Percentiles rank a stretch among this genome's conserved stretches.
These are phyloP conservation scores for Pristionchus mayeri DNA, from an alignment of 2,888 invertebrate genomes.

Conservation along the genomic window DNA sequence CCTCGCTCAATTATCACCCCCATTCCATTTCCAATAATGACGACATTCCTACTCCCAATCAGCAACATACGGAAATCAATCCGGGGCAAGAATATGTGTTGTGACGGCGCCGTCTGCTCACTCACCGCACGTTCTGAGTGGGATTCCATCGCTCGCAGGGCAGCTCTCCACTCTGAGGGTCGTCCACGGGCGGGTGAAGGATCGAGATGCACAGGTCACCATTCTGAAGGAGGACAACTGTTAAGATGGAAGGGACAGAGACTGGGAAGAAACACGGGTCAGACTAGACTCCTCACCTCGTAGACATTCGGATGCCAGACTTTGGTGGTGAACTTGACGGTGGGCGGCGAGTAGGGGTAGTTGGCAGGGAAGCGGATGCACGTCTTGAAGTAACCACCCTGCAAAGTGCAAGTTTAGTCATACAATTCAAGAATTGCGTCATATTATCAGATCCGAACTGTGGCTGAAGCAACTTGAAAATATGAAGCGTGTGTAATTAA, in stretches of 20 bases:
- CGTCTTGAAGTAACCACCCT: slow-evolving; percentile 99
- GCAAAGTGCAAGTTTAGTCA: not conserved
- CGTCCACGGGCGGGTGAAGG: slow-evolving; percentile 97
- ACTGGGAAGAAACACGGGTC: no score
- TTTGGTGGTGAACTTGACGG: slow-evolving; percentile 96
- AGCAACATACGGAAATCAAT: not conserved
- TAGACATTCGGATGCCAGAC: slow-evolving; percentile 99
- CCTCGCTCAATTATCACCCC: not conserved
- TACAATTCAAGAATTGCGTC: no score
- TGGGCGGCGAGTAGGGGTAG: slow-evolving; percentile 98
- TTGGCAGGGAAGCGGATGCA: slow-evolving; percentile 98
- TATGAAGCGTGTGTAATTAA: no score
- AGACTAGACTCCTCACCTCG: no score
- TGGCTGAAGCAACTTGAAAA: no score
- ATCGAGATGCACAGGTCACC: slow-evolving; percentile 99
- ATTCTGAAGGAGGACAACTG: no score
- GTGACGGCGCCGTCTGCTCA: not conserved
- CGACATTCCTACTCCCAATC: not conserved
- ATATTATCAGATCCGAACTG: no score
- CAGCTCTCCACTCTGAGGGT: slow-evolving; percentile 97
- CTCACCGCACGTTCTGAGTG: slow-evolving; percentile 89
- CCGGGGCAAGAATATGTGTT: not conserved
- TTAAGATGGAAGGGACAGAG: no score
- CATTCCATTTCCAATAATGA: not conserved
- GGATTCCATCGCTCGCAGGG: slow-evolving; percentile 99